Evolutionary conservation across 2,113 vertebrate species (phyloP), one percentile per base, ranked within the genome.

Genomic region (Otus sunia): DNA sequence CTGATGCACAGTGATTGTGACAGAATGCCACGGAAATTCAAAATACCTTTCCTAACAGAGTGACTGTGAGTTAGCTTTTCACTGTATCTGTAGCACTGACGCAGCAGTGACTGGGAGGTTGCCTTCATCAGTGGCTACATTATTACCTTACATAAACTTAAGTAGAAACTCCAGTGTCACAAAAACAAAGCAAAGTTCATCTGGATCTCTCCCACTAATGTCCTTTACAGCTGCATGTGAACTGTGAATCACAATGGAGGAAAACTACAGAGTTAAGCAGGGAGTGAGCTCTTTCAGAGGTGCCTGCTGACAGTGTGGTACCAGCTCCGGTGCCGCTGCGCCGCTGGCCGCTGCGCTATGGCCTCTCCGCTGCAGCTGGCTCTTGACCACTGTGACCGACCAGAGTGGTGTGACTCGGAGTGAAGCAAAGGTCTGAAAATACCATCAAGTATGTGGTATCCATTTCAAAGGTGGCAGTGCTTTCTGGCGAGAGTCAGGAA

Each of bases 251-350:
- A 29, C 68, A 78, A 43, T 78, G 47, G 37, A 91, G 74, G 63
- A 47, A 60, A 84, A 32, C 17, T 34, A 30, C 0, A 0, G 36
- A 81, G 68, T 62, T 12, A 19, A 68, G 76, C 1, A 12, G 32
- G 36, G 63, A 22, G 64, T 10, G 36, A 50, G 18, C 26, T 59
- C 18, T 34, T 58, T 26, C 37, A 12, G 64, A 84, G 76, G 34
- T 56, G 72, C 36, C n/a, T 20, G 37, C 13, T 0, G 2, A 34
- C 0, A 7, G 15, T 2, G 3, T 0, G 0, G 32, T 5, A 4
- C 8, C 0, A 0, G 11, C 6, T 15, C 45, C 3, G 5, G 12
- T 4, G 53, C 18, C 11, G 53, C 34, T 19, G 23, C 37, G 5
- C 45, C 23, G 15, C 56, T 64, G 37, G 15, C n/a, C 9, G 4